A percentile compares a stretch with the other conserved stretches of the same genome.
These are phyloP conservation scores for Bubo scandiacus DNA, from an alignment of 2,113 vertebrate species.

Conservation along the genomic window DNA sequence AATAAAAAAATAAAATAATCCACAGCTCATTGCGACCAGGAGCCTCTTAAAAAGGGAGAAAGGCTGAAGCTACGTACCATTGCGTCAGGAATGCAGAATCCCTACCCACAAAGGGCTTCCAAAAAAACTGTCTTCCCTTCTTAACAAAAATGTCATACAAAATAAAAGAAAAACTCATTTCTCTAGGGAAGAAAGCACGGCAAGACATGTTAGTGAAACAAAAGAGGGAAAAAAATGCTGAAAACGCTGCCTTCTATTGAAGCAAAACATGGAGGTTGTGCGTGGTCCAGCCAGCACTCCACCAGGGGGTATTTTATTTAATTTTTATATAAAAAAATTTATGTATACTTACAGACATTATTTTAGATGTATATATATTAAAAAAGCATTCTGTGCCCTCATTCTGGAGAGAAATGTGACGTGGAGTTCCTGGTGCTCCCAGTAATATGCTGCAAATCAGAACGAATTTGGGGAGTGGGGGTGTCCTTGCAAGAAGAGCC, in stretches of 20 bases:
- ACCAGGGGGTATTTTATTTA: background rate
- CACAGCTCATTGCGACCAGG: background rate
- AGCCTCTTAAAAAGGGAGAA: background rate
- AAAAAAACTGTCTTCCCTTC: background rate
- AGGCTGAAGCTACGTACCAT: background rate
- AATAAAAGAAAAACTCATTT: background rate
- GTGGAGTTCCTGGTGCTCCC: background rate
- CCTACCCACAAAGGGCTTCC: background rate
- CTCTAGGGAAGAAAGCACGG: background rate
- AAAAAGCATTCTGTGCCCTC: background rate
- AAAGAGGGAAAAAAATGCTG: background rate
- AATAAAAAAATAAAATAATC: background rate
- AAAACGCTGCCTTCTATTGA: background rate
- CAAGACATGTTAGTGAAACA: background rate
- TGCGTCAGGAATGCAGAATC: background rate
- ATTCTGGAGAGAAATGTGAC: accelerated
- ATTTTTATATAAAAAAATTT: background rate
- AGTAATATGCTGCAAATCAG: background rate
- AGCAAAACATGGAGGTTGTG: background rate
- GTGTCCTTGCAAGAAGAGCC: background rate
- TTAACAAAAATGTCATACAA: background rate
- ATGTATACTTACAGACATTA: background rate
- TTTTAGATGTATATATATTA: accelerated
- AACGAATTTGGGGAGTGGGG: accelerated
- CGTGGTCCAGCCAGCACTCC: background rate